Evolutionary conservation across 2,888 invertebrate species (phyloP).

Genomic region (Caenorhabditis sp.): DNA sequence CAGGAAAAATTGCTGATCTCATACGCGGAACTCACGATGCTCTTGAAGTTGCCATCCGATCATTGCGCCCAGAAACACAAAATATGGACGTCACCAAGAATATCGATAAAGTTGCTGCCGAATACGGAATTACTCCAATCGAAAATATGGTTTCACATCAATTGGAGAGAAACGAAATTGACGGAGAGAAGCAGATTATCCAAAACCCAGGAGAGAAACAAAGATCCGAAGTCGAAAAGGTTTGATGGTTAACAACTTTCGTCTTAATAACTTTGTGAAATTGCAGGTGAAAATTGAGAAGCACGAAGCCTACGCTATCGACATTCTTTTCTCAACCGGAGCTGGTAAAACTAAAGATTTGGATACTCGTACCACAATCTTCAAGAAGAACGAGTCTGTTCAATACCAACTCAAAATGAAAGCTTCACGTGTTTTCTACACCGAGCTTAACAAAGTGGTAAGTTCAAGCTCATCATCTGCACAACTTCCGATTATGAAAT

Average conservation of each 20-base stretch:
- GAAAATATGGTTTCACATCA: conserved; percentile 87
- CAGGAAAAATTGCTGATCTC: conserved; percentile 91
- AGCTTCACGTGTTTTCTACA: conserved; percentile 82
- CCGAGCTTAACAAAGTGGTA: conserved; percentile 72
- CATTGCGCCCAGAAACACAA: conserved; percentile 83
- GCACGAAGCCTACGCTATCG: conserved; percentile 97
- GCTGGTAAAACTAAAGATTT: conserved; percentile 89
- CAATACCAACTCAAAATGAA: conserved; percentile 93
- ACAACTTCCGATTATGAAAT: not conserved
- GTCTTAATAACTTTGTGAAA: not conserved
- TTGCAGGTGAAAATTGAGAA: conserved; percentile 79
- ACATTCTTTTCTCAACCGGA: conserved; percentile 94
- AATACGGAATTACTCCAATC: conserved; percentile 94
- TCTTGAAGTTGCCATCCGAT: conserved; percentile 90
- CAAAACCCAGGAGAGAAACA: conserved; percentile 89
- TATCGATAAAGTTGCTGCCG: conserved; percentile 77
- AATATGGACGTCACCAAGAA: conserved; percentile 66
- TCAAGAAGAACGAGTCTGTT: conserved; percentile 95
- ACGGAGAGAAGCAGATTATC: conserved; percentile 95
- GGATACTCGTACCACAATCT: conserved; percentile 94
- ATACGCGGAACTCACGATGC: conserved; percentile 93
- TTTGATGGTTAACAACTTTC: conserved; percentile 72
- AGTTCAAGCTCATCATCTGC: not conserved
- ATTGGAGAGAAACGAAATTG: conserved; percentile 78
- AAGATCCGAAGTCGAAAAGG: conserved; percentile 93